A percentile compares a stretch with the other conserved stretches of the same genome.
phyloP scores from a whole-genome alignment of 2,888 invertebrate species.

The Deroplatys truncata region DNA sequence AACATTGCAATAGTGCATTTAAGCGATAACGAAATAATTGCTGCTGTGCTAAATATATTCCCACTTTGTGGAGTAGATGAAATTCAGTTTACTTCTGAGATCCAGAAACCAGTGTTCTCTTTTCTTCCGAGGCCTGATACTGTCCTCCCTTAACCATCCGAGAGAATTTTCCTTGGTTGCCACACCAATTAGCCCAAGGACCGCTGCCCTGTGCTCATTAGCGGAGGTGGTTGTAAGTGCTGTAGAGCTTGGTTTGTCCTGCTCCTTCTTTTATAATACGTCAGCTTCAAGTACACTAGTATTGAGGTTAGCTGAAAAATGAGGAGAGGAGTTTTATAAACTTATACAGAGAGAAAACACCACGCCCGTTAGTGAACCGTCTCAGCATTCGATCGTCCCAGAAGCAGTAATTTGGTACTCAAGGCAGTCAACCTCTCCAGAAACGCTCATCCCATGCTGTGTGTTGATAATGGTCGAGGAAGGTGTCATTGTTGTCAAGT shows the following conservation, averaged over 20 bases:
- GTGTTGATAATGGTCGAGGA: background rate
- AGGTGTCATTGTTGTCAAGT: background rate
- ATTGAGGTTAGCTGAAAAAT: background rate
- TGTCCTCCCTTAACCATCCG: background rate
- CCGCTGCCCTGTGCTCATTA: conserved; percentile 11
- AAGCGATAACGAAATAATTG: too few species aligned
- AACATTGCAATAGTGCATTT: too few species aligned
- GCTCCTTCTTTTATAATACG: background rate
- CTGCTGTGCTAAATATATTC: too few species aligned
- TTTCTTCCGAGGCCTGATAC: background rate
- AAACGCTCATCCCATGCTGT: background rate
- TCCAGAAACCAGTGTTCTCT: background rate
- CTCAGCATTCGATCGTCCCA: background rate
- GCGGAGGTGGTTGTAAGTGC: background rate
- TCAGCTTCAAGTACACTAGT: background rate
- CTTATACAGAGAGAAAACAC: background rate
- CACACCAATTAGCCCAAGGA: conserved; percentile 18
- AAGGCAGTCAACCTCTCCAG: background rate
- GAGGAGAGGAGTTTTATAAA: background rate
- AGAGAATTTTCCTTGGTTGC: conserved; percentile 19
- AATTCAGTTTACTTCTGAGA: background rate
- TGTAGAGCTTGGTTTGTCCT: background rate
- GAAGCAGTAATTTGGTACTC: background rate
- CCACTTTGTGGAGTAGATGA: background rate
- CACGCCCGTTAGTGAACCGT: background rate